Base-by-base conservation (phyloP, 2,797 vertebrate genomes). In the Intellagama lesueurii region DNA sequence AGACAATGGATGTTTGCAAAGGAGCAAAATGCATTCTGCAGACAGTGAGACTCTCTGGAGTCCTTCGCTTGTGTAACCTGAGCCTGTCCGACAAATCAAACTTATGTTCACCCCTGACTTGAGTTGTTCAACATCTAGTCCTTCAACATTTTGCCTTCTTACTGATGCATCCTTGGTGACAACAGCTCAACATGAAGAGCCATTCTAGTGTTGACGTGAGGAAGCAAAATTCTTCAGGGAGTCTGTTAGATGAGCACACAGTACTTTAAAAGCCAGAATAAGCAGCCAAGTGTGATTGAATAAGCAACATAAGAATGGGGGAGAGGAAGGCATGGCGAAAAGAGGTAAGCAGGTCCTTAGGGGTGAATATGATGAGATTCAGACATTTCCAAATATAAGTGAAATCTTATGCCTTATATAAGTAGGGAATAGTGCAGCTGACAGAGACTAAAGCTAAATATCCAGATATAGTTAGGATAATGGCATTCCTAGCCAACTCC, bases 221-320 rank as follows among this genome's bases (percentile, higher is more conserved):
- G 90, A 93, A 93, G 83, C 81, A 1, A 93, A 95, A 94, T 87
- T 72, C 91, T 91, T 32, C 17, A 90, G 92, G 93, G 92, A 91
- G 88, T 92, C 90, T 90, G 56, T 88, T 24, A 40, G 88, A 93
- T 91, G 0, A 87, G 85, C 90, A 44, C 88, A 87, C 81, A 90
- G 91, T 24, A 60, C 91, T 91, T 86, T 87, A 30, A 90, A 92
- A 93, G 88, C 73, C 87, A 90, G 86, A 87, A 90, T 28, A 91
- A 94, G 85, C 9, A 87, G 35, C 0, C 1, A 83, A 91, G 68
- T 66, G 7, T 75, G 85, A 87, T 89, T 92, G 90, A 90, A 90
- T 83, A 76, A 80, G 92, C 82, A 87, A 86, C 73, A 85, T 7
- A 81, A 91, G 93, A 93, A 91, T 22, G 90, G 72, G 40, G 77